phyloP scores from a whole-genome alignment of 1,140 invertebrate genomes.

The Planococcus citri region DNA sequence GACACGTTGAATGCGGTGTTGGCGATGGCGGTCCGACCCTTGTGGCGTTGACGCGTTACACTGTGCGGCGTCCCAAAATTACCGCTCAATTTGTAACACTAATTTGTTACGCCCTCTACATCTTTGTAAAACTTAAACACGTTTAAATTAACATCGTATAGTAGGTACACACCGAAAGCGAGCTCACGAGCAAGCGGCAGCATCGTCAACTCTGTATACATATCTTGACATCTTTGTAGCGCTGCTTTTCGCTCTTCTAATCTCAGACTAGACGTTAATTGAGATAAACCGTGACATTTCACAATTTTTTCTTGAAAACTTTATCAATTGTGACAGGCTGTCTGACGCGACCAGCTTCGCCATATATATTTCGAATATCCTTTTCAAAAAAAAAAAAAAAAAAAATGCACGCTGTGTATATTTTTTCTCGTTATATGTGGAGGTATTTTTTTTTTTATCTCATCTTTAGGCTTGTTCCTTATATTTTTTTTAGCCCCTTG shows the following conservation, averaged over 20 bases:
- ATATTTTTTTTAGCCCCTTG: too few relatives aligned
- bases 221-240: not conserved
- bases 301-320: not conserved
- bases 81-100: conserved; percentile 6
- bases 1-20: too few relatives aligned
- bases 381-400: too few relatives aligned
- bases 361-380: too few relatives aligned
- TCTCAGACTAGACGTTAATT: conserved; percentile 3
- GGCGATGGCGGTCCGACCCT: not conserved
- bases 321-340: not conserved
- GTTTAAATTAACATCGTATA: not conserved
- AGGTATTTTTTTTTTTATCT: too few relatives aligned
- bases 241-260: not conserved
- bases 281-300: conserved; percentile 2
- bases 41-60: not conserved
- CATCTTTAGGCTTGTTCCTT: too few relatives aligned
- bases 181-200: too few relatives aligned
- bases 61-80: not conserved
- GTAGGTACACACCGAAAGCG: not conserved
- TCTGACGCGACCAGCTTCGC: not conserved
- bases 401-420: too few relatives aligned
- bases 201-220: not conserved
- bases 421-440: too few relatives aligned
- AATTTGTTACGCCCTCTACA: not conserved
- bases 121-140: not conserved